Conservation (phyloP, 2,888 invertebrate genomes). For the Ptilodon capucinus region DNA sequence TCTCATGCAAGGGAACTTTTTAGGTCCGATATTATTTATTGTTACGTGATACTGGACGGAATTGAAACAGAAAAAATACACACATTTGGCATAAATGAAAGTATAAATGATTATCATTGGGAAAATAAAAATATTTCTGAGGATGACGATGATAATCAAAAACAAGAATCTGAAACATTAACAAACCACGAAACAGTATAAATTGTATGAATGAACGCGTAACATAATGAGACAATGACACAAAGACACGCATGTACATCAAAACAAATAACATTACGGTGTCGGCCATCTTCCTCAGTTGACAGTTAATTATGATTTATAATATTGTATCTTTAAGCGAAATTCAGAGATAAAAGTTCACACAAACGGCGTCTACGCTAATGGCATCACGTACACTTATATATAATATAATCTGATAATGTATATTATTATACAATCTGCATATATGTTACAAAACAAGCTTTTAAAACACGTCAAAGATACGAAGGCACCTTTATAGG, state of each 20-base stretch:
- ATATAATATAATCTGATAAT: not conserved
- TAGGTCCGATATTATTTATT: not conserved
- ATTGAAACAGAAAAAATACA: not conserved
- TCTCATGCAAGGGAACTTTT: slow-evolving; percentile 6
- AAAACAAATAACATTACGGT: not conserved
- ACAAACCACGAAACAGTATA: not conserved
- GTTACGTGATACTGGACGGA: not conserved
- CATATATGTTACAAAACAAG: not conserved
- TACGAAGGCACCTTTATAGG: not conserved
- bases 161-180: not conserved
- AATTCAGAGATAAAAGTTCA: not conserved
- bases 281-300: not conserved
- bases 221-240: slow-evolving; percentile 1
- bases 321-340: not conserved
- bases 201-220: slow-evolving; percentile 1
- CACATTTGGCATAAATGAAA: no score
- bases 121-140: not conserved
- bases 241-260: not conserved
- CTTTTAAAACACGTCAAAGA: not conserved
- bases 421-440: no score
- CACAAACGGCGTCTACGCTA: slow-evolving; percentile 9
- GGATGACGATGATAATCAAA: not conserved
- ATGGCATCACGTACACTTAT: slow-evolving; percentile 21
- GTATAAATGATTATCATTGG: no score
- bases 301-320: not conserved